Percentiles rank a stretch among this genome's conserved stretches.
These are phyloP conservation scores for Clupea harengus DNA, from an alignment of 2,113 vertebrate species.

Conservation along the genomic window DNA sequence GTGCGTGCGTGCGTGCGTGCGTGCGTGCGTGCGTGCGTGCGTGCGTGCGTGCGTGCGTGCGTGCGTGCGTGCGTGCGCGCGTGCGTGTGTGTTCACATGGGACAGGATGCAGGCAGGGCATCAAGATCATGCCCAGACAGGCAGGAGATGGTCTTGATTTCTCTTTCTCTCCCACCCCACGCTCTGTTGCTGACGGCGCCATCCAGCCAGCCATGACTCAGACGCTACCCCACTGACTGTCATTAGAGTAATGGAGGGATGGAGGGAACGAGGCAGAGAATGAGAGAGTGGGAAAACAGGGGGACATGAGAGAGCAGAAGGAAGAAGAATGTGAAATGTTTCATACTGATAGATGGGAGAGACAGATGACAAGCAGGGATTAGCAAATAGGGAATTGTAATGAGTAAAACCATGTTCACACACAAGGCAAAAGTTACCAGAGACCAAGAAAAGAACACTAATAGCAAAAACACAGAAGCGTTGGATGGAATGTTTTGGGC, in stretches of 20 bases:
- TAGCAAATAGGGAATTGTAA: background rate
- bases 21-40: too few species aligned
- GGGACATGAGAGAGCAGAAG: slow-evolving; percentile 24
- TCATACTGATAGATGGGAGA: background rate
- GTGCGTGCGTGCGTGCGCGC: too few species aligned
- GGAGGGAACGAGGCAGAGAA: slow-evolving; percentile 23
- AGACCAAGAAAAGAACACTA: too few species aligned
- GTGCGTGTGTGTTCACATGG: too few species aligned
- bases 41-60: too few species aligned
- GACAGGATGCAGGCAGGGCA: too few species aligned
- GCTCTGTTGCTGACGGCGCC: background rate
- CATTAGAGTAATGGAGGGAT: background rate
- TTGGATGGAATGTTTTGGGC: too few species aligned
- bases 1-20: too few species aligned
- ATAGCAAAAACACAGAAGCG: background rate
- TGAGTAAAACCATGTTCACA: background rate
- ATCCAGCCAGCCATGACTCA: background rate
- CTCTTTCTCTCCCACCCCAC: background rate
- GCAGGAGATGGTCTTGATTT: too few species aligned
- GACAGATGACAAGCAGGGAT: too few species aligned
- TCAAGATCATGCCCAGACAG: too few species aligned
- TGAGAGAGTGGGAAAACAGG: slow-evolving; percentile 1
- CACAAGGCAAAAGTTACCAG: background rate
- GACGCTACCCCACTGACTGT: background rate
- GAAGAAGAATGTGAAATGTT: background rate